Base-by-base conservation (phyloP, 2,888 invertebrate species). In the Beris morrisii region DNA sequence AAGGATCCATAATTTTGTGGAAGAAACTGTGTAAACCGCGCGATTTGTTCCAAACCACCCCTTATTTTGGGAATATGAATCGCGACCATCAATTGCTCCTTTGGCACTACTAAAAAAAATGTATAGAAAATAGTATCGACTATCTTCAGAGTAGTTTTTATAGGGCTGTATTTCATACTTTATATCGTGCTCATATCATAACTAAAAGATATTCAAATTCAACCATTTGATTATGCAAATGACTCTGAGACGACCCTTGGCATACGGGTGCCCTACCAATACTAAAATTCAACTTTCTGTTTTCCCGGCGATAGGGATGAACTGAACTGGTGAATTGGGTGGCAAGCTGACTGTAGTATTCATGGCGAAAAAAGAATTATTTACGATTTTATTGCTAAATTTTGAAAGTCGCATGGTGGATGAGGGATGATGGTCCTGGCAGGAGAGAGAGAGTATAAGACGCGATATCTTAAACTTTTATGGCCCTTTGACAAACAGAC, bases 161-260 rank as follows among this genome's bases (percentile, higher is more conserved):
- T 63, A 45, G 65, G 45, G 56, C 56, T 54, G 63, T 69, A 69
- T 69, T 65, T 69, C 58, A 69, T 66, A 53, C 65, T 67, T 69
- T 69, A 69, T 67, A 67, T 69, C 69, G 48, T 38, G 31, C 59
- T 59, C 64, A 58, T 69, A 65, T 65, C 65, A 65, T 67, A 69
- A 67, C 65, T 67, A 66, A 69, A 70, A 70, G 65, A 70, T 78
- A 78, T 78, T 77, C 78, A 78, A 79, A 76, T 79, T 79, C 76
- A 75, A 78, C 76, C 76, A 79, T 79, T 79, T 79, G 79, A 79
- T 79, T 79, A 79, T 79, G 79, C 78, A 79, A 79, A 79, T 79
- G 75, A 75, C 72, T 73, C 71, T 73, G 74, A 77, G 77, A 79
- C 79, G 78, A 78, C 77, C 79, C 79, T 77, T 79, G 78, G 74